Evolutionary conservation across 2,888 invertebrate species (phyloP).

Genomic region (Megastigmus dorsalis): DNA sequence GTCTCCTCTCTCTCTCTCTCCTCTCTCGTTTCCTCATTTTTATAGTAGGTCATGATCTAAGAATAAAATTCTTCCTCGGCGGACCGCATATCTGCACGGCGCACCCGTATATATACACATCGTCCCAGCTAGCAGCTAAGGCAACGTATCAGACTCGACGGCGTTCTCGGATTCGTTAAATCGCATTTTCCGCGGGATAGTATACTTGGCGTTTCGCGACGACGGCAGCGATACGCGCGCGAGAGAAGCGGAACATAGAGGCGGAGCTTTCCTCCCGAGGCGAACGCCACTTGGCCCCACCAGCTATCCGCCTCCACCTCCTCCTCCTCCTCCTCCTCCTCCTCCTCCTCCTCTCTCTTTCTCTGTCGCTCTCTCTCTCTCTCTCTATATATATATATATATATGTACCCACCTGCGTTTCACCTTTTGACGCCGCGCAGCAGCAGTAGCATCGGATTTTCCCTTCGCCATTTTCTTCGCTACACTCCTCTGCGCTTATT

Average conservation of each 20-base stretch:
- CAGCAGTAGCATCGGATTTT: constrained; percentile 13
- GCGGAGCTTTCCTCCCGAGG: constrained; percentile 51
- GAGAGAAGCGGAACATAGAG: constrained; percentile 25
- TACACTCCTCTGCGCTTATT: constrained; percentile 2
- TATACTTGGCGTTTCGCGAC: constrained; percentile 41
- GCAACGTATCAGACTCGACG: background rate
- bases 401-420: constrained; percentile 26
- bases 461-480: constrained; percentile 42
- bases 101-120: too few relatives aligned
- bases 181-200: constrained; percentile 50
- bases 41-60: constrained; percentile 41
- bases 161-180: constrained; percentile 38
- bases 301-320: background rate
- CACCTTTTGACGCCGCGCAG: constrained; percentile 22
- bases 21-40: constrained; percentile 5
- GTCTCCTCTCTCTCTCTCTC: background rate
- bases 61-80: constrained; percentile 41
- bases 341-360: too few relatives aligned
- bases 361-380: too few relatives aligned
- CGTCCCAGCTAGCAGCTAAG: constrained; percentile 10
- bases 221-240: too few relatives aligned
- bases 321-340: background rate
- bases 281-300: constrained; percentile 35
- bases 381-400: too few relatives aligned
- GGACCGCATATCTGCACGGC: background rate